Evolutionary conservation across 2,113 vertebrate genomes (phyloP), one percentile per base, ranked within the genome.

Genomic region (Lonchura striata): DNA sequence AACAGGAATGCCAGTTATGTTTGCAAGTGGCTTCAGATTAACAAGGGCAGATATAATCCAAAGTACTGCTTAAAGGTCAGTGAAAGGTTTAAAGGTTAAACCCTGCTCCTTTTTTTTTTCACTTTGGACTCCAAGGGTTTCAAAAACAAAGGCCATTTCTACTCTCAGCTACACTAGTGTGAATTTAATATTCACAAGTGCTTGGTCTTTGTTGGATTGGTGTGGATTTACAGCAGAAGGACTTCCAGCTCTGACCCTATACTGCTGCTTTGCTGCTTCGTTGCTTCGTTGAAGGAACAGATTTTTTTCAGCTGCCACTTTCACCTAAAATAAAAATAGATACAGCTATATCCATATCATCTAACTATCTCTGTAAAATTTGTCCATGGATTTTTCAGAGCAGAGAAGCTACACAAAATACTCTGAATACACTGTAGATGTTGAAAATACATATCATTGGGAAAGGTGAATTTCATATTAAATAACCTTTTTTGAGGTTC

Each of bases 41-140:
- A 69, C 13, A 5, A 86, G 90, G 78, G 59, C 70, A 93, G 66
- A 77, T 91, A 91, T 91, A 94, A 97, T 95, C 84, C 91, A 70
- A 92, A 95, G 50, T 87, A 84, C 83, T 72, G 11, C 60, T 95
- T 72, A 95, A 89, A 94, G 90, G 84, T 92, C 93, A 87, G 42
- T 24, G 71, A 82, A 87, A 82, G 78, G 66, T 81, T 94, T 94
- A 95, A 93, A 92, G 91, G 90, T 95, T 96, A 95, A 96, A 79
- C 44, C 82, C 78, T 86, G 42, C 16, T 90, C 46, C 42, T 30
- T 60, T 56, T 61, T 70, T 70, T 72, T 74, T 85, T 87, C 61
- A 59, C 24, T 74, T 80, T 0, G 0, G n/a, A 52, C 75, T 90
- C 68, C 54, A 82, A 77, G 84, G 27, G 23, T 39, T 86, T 96